Evolutionary conservation across 2,888 invertebrate genomes (phyloP), one percentile per base, ranked within the genome.

Genomic region (Yponomeuta malinellus): DNA sequence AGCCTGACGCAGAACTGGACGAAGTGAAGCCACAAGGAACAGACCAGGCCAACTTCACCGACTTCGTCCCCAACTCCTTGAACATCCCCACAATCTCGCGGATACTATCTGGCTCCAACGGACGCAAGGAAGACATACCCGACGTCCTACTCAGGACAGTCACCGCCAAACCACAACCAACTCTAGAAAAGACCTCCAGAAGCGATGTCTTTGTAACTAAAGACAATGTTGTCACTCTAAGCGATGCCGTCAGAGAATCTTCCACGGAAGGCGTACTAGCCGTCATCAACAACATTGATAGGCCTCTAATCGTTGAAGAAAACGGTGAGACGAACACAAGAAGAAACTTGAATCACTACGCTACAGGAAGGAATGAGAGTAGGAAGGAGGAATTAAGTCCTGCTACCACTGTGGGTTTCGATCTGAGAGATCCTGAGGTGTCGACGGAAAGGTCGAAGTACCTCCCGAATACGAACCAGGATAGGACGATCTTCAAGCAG

Each of bases 41-140:
- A 37, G 92, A 92, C 73, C 92, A 92, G 79, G 89, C 92, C 6
- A 88, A 93, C 83, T 93, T 93, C 79, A 93, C 93, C 72, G 95
- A 95, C 80, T 94, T 95, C 83, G 94, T 95, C 72, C 95, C 95
- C 6, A 95, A 94, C 75, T 89, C 93, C 10, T 93, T 96, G 71
- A 95, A 96, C 83, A 95, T 96, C 78, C 96, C 97, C 3, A 96
- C 96, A 75, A 97, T 97, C 75, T 96, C 96, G 3, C 93, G 97
- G 71, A 97, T 97, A 78, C 89, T 97, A 37, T 96, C 96, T 70
- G 97, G 97, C 1, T 96, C 97, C 70, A 97, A 96, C 81, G 97
- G 97, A 0, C 93, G 96, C 48, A 96, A 96, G 77, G 96, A 96
- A 75, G 96, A 96, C 77, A 95, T 97, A 71, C 96, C 96, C 0